Percentiles rank a stretch among this genome's conserved stretches.
Evolutionary conservation across 2,797 vertebrate genomes (phyloP).

Genomic region (Paguma larvata): DNA sequence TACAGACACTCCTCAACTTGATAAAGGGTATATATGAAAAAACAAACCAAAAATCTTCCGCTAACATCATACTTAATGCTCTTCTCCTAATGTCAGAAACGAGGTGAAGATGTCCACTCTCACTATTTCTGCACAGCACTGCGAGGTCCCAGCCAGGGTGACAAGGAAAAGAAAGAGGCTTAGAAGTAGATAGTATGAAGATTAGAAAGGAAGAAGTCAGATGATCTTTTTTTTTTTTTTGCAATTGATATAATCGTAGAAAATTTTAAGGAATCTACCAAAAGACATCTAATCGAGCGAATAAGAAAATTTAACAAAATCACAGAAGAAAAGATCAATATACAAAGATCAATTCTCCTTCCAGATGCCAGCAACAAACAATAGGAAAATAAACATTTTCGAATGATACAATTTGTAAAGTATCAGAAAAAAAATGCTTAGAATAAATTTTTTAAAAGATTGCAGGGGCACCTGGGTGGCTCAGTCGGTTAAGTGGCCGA

Average conservation of each 20-base stretch:
- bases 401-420: no score
- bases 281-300: background rate
- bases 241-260: background rate
- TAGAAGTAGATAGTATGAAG: background rate
- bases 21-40: background rate
- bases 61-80: background rate
- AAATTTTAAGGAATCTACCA: background rate
- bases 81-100: background rate
- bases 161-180: background rate
- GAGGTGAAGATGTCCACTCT: background rate
- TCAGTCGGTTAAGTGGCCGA: no score
- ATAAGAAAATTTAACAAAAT: constrained; percentile 28
- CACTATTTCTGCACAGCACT: background rate
- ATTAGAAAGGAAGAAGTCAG: background rate
- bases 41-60: background rate
- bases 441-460: no score
- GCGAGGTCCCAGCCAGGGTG: background rate
- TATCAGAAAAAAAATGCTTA: no score
- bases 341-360: no score
- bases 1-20: constrained; percentile 12
- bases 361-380: no score
- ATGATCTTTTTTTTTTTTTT: background rate
- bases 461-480: no score
- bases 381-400: no score
- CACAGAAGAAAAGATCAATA: background rate